Evolutionary conservation across 92 coral and sea anemone species (phyloP).

Genomic region (Epizoanthus stellaris): DNA sequence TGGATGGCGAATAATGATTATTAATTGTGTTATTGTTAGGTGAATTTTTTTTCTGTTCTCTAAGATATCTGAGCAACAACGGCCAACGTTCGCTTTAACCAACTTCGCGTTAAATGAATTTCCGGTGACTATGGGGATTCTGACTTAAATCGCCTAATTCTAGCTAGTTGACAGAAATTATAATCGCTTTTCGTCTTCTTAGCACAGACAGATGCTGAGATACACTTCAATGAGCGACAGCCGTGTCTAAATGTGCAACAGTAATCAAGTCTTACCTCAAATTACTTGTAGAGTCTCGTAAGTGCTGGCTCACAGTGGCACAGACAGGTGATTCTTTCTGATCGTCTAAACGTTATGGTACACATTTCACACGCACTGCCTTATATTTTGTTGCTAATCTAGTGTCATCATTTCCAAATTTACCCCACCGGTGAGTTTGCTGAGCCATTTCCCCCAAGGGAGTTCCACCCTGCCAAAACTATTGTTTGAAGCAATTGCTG

Average conservation of each 20-base stretch:
- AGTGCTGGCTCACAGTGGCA: background rate
- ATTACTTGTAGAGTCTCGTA: background rate
- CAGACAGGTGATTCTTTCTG: background rate
- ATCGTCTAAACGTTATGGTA: background rate
- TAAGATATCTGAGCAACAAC: no score
- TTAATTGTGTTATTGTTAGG: no score
- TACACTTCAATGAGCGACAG: no score
- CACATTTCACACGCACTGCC: background rate
- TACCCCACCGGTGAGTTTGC: background rate
- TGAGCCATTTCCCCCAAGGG: conserved; percentile 39
- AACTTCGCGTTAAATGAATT: no score
- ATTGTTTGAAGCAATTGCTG: conserved; percentile 6
- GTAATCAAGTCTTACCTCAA: background rate
- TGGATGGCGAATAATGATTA: conserved; percentile 6
- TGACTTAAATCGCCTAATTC: no score
- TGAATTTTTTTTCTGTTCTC: no score
- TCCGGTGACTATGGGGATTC: no score
- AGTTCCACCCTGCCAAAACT: conserved; percentile 23
- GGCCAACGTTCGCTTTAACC: no score
- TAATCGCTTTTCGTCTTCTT: no score
- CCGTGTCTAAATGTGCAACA: background rate
- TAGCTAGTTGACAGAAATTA: no score
- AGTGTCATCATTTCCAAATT: conserved; percentile 35
- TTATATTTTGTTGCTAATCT: conserved; percentile 15
- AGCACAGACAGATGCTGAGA: no score